Conservation (phyloP, 2,113 vertebrate species). For the Epinephelus lanceolatus region DNA sequence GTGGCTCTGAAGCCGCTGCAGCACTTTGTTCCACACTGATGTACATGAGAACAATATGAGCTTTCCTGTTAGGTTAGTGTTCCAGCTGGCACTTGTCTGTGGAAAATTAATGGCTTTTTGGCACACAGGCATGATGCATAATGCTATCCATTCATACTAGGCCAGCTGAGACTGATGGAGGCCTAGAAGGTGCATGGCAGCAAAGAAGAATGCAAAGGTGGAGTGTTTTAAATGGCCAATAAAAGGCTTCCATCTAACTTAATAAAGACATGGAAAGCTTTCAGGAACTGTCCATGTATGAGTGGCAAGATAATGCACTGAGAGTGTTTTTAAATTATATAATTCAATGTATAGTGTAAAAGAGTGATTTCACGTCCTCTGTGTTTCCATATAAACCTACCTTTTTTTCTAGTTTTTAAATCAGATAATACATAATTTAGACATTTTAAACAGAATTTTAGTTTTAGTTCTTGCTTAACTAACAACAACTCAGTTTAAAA, state of each 20-base stretch:
- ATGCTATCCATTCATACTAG: constrained; percentile 27
- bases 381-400: neutral
- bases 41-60: constrained; percentile 7
- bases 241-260: constrained; percentile 44
- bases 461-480: neutral
- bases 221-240: constrained; percentile 18
- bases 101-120: constrained; percentile 58
- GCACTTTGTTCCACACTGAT: neutral
- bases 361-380: constrained; percentile 11
- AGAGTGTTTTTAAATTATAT: constrained; percentile 20
- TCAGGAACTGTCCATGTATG: constrained; percentile 14
- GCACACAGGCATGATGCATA: constrained; percentile 38
- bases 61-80: constrained; percentile 26
- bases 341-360: neutral
- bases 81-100: constrained; percentile 44
- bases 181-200: constrained; percentile 6
- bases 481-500: neutral
- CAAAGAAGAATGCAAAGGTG: constrained; percentile 10
- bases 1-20: neutral
- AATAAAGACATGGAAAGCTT: constrained; percentile 37
- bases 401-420: neutral
- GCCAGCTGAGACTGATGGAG: constrained; percentile 39
- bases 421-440: neutral
- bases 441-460: neutral
- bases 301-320: neutral